Base-by-base conservation (phyloP, 1,140 invertebrate genomes). In the Choristoneura fumiferana region DNA sequence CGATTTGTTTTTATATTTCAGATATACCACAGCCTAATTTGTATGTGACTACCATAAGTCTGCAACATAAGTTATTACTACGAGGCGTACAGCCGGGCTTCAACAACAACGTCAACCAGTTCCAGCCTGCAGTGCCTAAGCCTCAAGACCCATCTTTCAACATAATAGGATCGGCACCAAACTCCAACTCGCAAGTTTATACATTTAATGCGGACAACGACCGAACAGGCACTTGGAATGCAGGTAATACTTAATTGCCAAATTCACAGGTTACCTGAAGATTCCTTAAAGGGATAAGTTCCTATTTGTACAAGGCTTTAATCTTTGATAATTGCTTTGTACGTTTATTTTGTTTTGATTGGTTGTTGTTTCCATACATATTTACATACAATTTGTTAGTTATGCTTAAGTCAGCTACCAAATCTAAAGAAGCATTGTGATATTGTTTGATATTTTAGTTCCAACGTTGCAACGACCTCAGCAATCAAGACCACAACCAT, bases 1-100 rank as follows among this genome's bases (percentile, higher is more conserved):
- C 29, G 9, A 12, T 45, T 33, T 15, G 4, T 34, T 22, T 63
- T 45, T 12, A 53, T 5, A 37, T 64, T 67, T 45, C 71, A 86
- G 83, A 86, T 58, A 13, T 63, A 0, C 58, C 69, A 1, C 61
- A 61, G 1, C 70, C 68, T 4, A 70, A 69, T n/a, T 58, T 70
- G 35, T 84, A 82, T 54, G 70, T 87, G 0, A 79, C 77, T 3
- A 77, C 74, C 1, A 73, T 83, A 52, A 73, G 67, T 34, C 71
- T 87, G 0, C 70, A 81, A 39, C 80, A 84, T 57, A 78, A 68
- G 39, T 52, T 83, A 12, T 81, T 67, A 64, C 62, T 78, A 13
- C 43, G 43, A 22, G 40, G 40, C 1, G 29, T 29, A 39, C 55
- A 57, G 29, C 37, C 39, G 15, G 58, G 60, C 4, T 13, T 39